Base-by-base conservation (phyloP, 2,113 vertebrate species). In the Bucco capensis region DNA sequence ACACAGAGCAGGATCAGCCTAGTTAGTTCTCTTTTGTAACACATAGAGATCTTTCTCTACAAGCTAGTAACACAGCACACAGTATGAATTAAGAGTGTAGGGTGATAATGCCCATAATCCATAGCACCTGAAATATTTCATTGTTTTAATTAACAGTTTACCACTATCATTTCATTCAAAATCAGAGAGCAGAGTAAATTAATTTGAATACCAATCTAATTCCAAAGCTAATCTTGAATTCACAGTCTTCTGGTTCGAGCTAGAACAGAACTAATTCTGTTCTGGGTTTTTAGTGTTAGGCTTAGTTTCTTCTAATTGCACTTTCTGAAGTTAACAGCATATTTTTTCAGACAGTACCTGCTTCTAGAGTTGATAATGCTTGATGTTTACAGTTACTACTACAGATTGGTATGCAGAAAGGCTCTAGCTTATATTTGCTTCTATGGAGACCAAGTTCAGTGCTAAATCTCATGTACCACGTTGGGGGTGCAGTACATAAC, bases 1-100 rank as follows among this genome's bases (percentile, higher is more conserved):
- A 86, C 15, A 91, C 74, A 93, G 83, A 88, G 62, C n/a, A 95
- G 61, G 89, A 51, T 82, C 33, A 84, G 72, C 40, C 80, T 14
- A 12, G 35, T 76, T 79, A 80, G 35, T 91, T 33, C 47, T 65
- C 53, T 14, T 71, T 58, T 19, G 4, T 5, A 65, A 60, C 1
- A 1, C 37, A 44, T 64, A 35, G 24, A 64, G n/a, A 30, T 31
- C 37, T 1, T 74, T 35, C 28, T 71, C 33, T 49, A 11, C 9
- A 50, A 57, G 5, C 15, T 10, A 35, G 9, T n/a, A 38, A 66
- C n/a, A 65, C 0, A 65, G 54, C 14, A 8, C 37, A 64, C 21
- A 65, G 35, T 8, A 81, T 27, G 13, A 77, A 92, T 54, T n/a
- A 64, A 74, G 44, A 70, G 19, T 14, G 13, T 2, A 58, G 9